These are phyloP conservation scores for Hydra vulgaris DNA, from an alignment of 30 jellyfish, hydroid and myxozoan species.

Conservation along the genomic window DNA sequence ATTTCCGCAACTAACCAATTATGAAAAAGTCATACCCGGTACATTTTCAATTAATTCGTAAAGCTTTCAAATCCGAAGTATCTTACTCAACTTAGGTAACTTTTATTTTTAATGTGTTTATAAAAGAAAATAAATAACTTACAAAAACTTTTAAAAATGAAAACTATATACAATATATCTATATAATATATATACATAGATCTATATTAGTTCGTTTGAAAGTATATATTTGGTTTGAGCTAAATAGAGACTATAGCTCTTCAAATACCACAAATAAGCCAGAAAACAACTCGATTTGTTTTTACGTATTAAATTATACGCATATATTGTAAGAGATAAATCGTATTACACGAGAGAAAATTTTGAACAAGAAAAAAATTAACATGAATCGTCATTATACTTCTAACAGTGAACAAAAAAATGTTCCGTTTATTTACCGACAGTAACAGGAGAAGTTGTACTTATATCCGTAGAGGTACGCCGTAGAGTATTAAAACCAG, in stretches of 20 bases:
- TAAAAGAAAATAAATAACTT: not conserved
- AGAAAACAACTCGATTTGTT: not conserved
- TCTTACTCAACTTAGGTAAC: not conserved
- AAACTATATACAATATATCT: not conserved
- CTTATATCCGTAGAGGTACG: not conserved
- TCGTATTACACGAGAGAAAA: not conserved
- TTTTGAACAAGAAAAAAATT: not conserved
- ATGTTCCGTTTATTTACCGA: not conserved
- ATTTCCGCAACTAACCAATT: too few relatives aligned
- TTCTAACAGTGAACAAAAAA: too few relatives aligned
- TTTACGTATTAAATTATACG: not conserved
- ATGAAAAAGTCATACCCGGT: too few relatives aligned
- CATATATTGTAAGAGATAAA: not conserved
- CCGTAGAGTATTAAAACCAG: not conserved
- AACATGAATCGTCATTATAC: not conserved
- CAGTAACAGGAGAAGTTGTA: not conserved
- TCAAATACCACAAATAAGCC: not conserved
- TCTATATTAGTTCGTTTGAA: not conserved
- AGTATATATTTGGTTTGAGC: not conserved
- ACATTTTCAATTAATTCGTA: too few relatives aligned
- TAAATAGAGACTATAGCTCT: not conserved
- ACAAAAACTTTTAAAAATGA: not conserved
- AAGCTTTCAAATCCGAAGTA: too few relatives aligned
- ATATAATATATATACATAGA: too few relatives aligned
- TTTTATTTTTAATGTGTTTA: not conserved